A percentile compares a stretch with the other conserved stretches of the same genome.
Evolutionary conservation across 2,113 vertebrate genomes (phyloP).

Genomic region (Pseudopodoces humilis): DNA sequence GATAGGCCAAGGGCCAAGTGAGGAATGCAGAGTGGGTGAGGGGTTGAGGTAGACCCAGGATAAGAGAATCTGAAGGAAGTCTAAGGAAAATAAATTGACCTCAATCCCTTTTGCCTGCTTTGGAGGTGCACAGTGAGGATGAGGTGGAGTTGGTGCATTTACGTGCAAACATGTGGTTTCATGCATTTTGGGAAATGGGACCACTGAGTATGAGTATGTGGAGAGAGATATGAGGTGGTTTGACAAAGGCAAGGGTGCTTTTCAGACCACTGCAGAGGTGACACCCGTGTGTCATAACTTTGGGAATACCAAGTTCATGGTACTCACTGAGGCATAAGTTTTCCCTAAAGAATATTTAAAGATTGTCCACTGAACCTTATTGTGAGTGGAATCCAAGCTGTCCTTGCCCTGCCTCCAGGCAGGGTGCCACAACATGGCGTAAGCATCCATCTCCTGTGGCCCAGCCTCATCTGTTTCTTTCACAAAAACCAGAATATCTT

Average conservation of each 20-base stretch:
- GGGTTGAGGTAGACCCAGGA: background rate
- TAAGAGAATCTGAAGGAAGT: background rate
- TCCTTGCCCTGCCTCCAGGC: background rate
- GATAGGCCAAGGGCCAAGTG: background rate
- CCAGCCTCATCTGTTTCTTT: background rate
- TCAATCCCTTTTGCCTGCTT: background rate
- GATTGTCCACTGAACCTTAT: background rate
- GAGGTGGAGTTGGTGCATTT: background rate
- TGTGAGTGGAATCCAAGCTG: background rate
- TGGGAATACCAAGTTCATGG: background rate
- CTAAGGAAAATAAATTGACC: background rate
- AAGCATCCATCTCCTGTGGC: background rate
- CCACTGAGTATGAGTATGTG: background rate
- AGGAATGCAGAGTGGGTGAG: background rate
- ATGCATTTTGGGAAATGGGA: background rate
- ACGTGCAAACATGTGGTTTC: background rate
- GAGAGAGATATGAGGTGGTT: background rate
- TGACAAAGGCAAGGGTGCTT: background rate
- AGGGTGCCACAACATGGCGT: rapidly evolving
- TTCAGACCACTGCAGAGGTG: background rate
- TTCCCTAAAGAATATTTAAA: background rate
- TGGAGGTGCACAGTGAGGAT: background rate
- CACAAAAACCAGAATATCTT: background rate
- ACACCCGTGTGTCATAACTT: background rate
- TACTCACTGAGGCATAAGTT: background rate